Evolutionary conservation across 2,797 vertebrate genomes (phyloP).

Genomic region (Melanotaenia parkinsoni): DNA sequence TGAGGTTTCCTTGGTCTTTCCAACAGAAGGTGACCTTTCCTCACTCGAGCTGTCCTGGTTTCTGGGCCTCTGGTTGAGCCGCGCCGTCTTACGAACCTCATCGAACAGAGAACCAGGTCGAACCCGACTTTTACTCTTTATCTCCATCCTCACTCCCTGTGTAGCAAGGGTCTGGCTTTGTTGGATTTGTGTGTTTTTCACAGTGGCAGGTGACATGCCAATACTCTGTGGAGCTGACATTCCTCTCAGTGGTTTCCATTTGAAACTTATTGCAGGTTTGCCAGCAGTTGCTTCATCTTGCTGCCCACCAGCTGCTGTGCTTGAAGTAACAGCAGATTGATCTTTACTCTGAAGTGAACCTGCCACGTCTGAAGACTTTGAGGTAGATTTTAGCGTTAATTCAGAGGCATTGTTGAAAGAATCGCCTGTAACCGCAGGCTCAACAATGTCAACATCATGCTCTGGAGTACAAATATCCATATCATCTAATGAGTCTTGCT

Average conservation of each 20-base stretch:
- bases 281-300: constrained; percentile 67
- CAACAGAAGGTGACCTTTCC: constrained; percentile 84
- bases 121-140: constrained; percentile 94
- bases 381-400: constrained; percentile 48
- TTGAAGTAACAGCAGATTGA: constrained; percentile 22
- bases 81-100: constrained; percentile 95
- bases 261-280: constrained; percentile 78
- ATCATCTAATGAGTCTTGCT: constrained; percentile 83
- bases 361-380: constrained; percentile 41
- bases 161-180: constrained; percentile 75
- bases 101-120: constrained; percentile 97
- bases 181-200: constrained; percentile 64
- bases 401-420: constrained; percentile 27
- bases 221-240: constrained; percentile 73
- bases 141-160: constrained; percentile 93
- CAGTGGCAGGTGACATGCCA: constrained; percentile 21
- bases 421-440: constrained; percentile 54
- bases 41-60: constrained; percentile 97
- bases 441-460: constrained; percentile 72
- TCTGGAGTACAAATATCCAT: constrained; percentile 93
- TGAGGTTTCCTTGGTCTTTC: constrained; percentile 81
- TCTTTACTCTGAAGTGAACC: constrained; percentile 52
- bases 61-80: constrained; percentile 93
- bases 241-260: constrained; percentile 95
- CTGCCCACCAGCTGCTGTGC: constrained; percentile 28